phyloP scores from a whole-genome alignment of 2,113 vertebrate species.

The Urocitellus parryii region DNA sequence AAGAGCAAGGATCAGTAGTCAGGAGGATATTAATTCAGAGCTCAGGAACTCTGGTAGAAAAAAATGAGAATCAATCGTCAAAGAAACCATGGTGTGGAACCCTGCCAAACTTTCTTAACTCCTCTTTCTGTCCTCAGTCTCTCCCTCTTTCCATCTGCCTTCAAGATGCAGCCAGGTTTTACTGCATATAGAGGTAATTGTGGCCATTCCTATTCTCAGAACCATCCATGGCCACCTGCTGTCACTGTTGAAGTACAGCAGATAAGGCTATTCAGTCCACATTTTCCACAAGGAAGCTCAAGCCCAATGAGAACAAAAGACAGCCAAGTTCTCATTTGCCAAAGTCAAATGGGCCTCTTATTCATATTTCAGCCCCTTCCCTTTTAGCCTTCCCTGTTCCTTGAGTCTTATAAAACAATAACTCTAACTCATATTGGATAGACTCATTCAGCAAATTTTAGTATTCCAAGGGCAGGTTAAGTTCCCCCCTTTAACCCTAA shows the following conservation, averaged over 20 bases:
- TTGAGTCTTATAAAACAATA: background rate
- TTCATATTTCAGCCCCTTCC: background rate
- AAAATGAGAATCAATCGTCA: background rate
- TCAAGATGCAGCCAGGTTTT: background rate
- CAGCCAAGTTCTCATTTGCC: background rate
- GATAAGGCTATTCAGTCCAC: background rate
- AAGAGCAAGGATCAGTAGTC: background rate
- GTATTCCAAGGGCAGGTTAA: background rate
- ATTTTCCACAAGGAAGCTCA: background rate
- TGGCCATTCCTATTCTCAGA: background rate
- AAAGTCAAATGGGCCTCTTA: background rate
- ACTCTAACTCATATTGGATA: background rate
- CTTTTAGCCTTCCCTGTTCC: background rate
- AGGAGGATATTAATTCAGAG: background rate
- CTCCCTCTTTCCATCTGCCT: background rate
- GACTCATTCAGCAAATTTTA: background rate
- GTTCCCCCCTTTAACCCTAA: background rate
- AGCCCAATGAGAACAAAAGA: background rate
- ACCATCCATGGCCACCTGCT: background rate
- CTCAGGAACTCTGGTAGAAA: background rate
- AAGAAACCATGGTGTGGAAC: background rate
- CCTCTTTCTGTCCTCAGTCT: background rate
- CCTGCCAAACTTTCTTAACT: background rate
- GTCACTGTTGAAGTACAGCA: background rate
- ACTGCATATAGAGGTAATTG: background rate